These are phyloP conservation scores for Ormia ochracea DNA, from an alignment of 2,888 invertebrate genomes.

Conservation along the genomic window DNA sequence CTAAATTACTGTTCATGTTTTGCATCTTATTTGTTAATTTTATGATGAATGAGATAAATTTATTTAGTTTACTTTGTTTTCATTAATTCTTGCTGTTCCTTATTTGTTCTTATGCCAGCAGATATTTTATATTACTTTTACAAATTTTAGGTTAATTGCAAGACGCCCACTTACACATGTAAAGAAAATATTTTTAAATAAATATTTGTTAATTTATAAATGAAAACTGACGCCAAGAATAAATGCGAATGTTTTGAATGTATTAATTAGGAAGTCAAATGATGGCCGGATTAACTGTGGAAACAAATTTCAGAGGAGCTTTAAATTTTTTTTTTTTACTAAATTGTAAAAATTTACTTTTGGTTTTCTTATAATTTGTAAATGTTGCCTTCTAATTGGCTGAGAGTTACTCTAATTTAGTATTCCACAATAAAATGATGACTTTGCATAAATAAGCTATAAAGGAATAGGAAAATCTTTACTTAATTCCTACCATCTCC, in stretches of 20 bases:
- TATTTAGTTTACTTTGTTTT: background rate
- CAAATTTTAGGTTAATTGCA: constrained; percentile 45
- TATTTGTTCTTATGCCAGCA: constrained; percentile 7
- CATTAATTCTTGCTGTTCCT: background rate
- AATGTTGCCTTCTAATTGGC: too few relatives aligned
- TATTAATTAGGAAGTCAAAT: too few relatives aligned
- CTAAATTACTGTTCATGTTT: background rate
- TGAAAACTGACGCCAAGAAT: background rate
- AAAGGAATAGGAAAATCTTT: too few relatives aligned
- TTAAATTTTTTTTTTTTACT: too few relatives aligned
- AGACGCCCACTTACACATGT: constrained; percentile 4
- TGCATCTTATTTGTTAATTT: background rate
- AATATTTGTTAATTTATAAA: background rate
- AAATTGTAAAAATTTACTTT: too few relatives aligned
- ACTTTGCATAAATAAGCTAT: too few relatives aligned
- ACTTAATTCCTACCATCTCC: too few relatives aligned
- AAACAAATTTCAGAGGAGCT: background rate
- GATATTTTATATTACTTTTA: constrained; percentile 8
- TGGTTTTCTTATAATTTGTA: too few relatives aligned
- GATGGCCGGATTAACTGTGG: background rate
- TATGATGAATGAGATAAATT: constrained; percentile 1
- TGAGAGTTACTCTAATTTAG: too few relatives aligned
- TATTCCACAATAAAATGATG: too few relatives aligned
- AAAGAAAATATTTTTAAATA: constrained; percentile 37
- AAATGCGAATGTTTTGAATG: background rate